Base-by-base conservation (phyloP, 53 echinoderm and acorn worm genomes). In the Hippasteria phrygiana region DNA sequence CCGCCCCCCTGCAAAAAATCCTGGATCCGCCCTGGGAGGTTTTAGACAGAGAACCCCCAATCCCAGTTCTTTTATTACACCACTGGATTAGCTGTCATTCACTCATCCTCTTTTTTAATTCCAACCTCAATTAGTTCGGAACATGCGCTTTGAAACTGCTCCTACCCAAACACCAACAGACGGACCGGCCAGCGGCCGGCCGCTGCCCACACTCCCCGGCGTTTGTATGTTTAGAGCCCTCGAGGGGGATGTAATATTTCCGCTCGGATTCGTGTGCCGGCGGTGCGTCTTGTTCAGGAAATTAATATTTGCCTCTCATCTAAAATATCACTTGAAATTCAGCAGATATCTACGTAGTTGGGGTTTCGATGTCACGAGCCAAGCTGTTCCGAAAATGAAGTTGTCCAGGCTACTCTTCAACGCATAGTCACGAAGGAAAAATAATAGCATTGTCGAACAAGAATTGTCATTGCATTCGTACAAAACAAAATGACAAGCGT, bases 251-350 rank as follows among this genome's bases (percentile, higher is more conserved):
- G 76, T 76, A 47, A 76, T 76, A 76, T 76, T 76, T 76, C 76
- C 76, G 31, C 48, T 53, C 34, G 50, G 76, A 76, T 76, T 78
- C 78, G 78, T 56, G 78, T 78, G 33, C 55, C 78, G n/a, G 37
- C 55, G 17, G 29, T 78, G 26, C 78, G 55, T 40, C 78, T 55
- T 55, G 13, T 78, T 20, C 78, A 78, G 78, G 78, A 78, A 78
- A 78, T 78, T 78, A 78, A 78, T 78, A 78, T 78, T 78, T 78
- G 78, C 37, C 28, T 36, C 20, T 39, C 47, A 78, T 78, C 59
- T 78, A 38, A 59, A 78, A 55, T 78, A 78, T 78, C 78, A 39
- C 78, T 78, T 78, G 55, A 78, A 36, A 78, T 78, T 55, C 78
- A 59, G 39, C 16, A 78, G 24, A 72, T n/a, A 42, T 0, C 4